Evolutionary conservation across 2,888 invertebrate genomes (phyloP), one percentile per base, ranked within the genome.

Genomic region (Eugnorisma glareosa): DNA sequence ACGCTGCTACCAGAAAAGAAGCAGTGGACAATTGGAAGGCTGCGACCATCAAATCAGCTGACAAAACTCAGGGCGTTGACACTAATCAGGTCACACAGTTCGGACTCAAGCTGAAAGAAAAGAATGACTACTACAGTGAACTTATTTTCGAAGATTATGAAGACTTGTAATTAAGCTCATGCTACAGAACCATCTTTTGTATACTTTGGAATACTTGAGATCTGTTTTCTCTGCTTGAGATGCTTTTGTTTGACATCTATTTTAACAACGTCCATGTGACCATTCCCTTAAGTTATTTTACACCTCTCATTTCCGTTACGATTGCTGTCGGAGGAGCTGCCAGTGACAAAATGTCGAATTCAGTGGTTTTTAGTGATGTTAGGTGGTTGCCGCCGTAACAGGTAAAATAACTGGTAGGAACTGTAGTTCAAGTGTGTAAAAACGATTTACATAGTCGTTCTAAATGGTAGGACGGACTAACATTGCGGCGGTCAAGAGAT

Each of bases 131-230:
- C 76, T 95, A 94, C 13, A n/a, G 40, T 79, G 91, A 94, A 87
- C 93, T 95, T n/a, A 86, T 95, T 24, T 95, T 94, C 86, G 94
- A 95, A 69, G 95, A 96, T 31, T 95, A 95, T 83, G 94, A 77
- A 51, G 93, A 95, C 69, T 93, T 66, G 61, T 84, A 68, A 61
- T 45, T 73, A 63, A 40, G 13, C 45, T 48, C 45, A 79, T 64
- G 24, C 24, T 48, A 43, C 18, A 40, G 54, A 48, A 7, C 21
- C 21, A 37, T 21, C 28, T 59, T 57, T 35, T 40, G 28, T 31
- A 28, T 64, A 73, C 28, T 63, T 63, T 63, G 15, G 21, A 51
- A 67, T 11, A 11, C 1, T 67, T 73, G 31, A 67, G 21, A 48
- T n/a, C 48, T 73, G 28, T 51, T 8, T 64, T 31, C 15, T 31